Evolutionary conservation across 2,888 invertebrate species (phyloP), one percentile per base, ranked within the genome.

Genomic region (Xanthorhoe spadicearia): DNA sequence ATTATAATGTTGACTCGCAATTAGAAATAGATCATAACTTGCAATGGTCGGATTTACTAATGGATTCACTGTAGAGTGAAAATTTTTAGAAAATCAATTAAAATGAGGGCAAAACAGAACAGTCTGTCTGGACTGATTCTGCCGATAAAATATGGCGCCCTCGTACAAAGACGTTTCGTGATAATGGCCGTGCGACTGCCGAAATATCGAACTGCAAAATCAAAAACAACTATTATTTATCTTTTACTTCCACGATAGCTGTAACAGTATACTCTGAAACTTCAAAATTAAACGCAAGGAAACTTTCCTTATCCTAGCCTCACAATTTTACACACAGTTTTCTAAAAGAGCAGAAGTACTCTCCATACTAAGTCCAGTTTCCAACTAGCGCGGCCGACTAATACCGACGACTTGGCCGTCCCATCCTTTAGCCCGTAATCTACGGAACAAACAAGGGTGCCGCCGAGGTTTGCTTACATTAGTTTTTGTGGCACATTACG

Each of bases 371-470:
- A 62, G 61, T 59, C 48, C 53, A 62, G 63, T 66, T 53, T 50
- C 61, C 56, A 59, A 67, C 62, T 59, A 56, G 56, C 48, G 23
- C 23, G 18, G 48, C 5, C 18, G 49, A 62, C 59, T 63, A 61
- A 61, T 59, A 58, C 50, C 60, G 48, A 64, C 60, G 66, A 69
- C 71, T 61, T 73, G 75, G 75, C 73, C 78, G 73, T 73, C 77
- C 77, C 77, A 76, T 77, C 76, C 74, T 80, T 79, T 79, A 80
- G 75, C 76, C 67, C 56, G 74, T 89, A 86, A 88, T 87, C 87
- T 81, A 76, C 70, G 79, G 77, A 78, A 78, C 82, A 87, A 88
- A 88, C 82, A 86, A 82, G 86, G 87, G 87, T 77, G 70, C 59
- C 52, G 78, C 62, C 71, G 71, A 69, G 75, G 75, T 74, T 76